phyloP scores from a whole-genome alignment of 2,888 invertebrate species.

The Andrena trimmerana region DNA sequence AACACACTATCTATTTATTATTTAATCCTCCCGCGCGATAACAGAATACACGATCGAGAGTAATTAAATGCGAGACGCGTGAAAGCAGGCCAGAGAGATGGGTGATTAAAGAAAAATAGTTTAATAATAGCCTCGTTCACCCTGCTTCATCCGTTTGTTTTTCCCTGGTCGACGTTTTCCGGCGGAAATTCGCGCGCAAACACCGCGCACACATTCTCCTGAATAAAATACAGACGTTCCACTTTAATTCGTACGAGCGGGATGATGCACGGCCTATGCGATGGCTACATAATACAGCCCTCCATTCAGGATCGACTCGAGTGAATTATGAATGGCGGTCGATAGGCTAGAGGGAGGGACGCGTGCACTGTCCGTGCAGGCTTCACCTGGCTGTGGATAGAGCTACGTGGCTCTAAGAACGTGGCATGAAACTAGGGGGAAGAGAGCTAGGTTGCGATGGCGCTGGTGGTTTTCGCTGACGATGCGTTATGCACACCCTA shows the following conservation, averaged over 20 bases:
- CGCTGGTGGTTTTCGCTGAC: background rate
- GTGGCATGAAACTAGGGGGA: conserved; percentile 12
- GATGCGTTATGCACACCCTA: background rate
- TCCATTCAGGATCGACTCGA: conserved; percentile 81
- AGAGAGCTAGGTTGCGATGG: conserved; percentile 3
- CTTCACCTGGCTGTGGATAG: conserved; percentile 50
- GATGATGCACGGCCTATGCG: conserved; percentile 67
- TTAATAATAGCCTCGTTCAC: background rate
- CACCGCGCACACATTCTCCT: background rate
- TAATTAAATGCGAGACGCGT: too few species aligned
- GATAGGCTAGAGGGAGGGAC: conserved; percentile 74
- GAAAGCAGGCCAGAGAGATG: too few species aligned
- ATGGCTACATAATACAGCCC: conserved; percentile 69
- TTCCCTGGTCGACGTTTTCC: background rate
- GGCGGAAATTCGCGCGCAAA: background rate
- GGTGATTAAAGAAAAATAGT: too few species aligned
- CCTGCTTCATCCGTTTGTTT: background rate
- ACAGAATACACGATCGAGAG: too few species aligned
- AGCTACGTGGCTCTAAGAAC: conserved; percentile 63
- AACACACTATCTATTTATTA: too few species aligned
- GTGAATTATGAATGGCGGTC: conserved; percentile 84
- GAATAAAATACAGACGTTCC: conserved; percentile 55
- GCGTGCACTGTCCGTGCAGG: conserved; percentile 59
- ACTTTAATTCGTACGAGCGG: conserved; percentile 63
- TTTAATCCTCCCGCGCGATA: too few species aligned